Conservation (phyloP, 2,888 invertebrate genomes). For the Allophyes oxyacanthae region DNA sequence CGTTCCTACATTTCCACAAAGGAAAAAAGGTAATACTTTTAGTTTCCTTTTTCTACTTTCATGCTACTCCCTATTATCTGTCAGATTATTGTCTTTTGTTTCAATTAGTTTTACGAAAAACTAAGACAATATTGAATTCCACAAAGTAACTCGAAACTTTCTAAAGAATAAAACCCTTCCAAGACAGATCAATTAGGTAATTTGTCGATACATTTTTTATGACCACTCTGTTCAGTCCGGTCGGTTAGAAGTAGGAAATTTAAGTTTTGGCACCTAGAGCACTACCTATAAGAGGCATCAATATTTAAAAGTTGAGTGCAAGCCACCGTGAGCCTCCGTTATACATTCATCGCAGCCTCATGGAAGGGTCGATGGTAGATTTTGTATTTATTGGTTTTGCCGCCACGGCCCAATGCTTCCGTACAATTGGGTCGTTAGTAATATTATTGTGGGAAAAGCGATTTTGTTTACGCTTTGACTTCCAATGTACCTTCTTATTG, state of each 20-base stretch:
- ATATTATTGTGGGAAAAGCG: slow-evolving; percentile 87
- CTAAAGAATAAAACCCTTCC: slow-evolving; percentile 66
- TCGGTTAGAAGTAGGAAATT: slow-evolving; percentile 46
- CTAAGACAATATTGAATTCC: slow-evolving; percentile 66
- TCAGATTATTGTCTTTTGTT: slow-evolving; percentile 33
- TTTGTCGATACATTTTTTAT: slow-evolving; percentile 74
- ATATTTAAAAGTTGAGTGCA: slow-evolving; percentile 70
- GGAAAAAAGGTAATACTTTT: slow-evolving; percentile 90
- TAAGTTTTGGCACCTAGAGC: slow-evolving; percentile 74
- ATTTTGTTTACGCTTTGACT: slow-evolving; percentile 88
- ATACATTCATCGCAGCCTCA: slow-evolving; percentile 76
- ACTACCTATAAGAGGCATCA: slow-evolving; percentile 52
- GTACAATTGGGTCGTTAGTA: slow-evolving; percentile 88
- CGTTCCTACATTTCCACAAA: slow-evolving; percentile 89
- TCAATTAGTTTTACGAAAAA: slow-evolving; percentile 46
- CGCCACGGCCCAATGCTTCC: slow-evolving; percentile 82
- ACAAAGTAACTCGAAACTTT: slow-evolving; percentile 62
- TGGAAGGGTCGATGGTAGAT: slow-evolving; percentile 80
- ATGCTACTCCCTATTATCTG: slow-evolving; percentile 18
- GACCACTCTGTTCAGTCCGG: slow-evolving; percentile 64
- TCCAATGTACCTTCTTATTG: slow-evolving; percentile 83
- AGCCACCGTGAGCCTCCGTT: slow-evolving; percentile 73
- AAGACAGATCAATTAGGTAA: slow-evolving; percentile 57
- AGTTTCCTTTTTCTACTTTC: slow-evolving; percentile 19
- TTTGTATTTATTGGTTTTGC: slow-evolving; percentile 87